Evolutionary conservation across 2,113 vertebrate genomes (phyloP), one percentile per base, ranked within the genome.

Genomic region (Eonycteris spelaea): DNA sequence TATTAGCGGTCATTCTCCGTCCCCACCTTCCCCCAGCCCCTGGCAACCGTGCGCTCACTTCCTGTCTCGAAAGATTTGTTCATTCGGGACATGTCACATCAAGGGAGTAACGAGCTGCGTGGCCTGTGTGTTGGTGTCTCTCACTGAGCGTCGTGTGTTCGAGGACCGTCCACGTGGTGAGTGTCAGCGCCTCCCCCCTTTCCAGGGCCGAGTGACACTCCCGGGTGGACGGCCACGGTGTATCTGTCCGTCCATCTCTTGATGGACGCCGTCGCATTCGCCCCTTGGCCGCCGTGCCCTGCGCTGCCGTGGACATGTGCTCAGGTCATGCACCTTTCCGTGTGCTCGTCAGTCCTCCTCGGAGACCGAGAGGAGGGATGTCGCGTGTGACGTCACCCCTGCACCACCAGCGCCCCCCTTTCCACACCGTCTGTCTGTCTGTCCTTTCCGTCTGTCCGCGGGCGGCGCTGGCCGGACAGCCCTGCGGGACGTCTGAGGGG

Each of bases 341-440:
- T 45, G 63, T 10, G 53, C 15, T n/a, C n/a, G n/a, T 59, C 33
- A 30, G 53, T 26, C 38, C 53, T 70, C 63, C 53, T 15, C 14
- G 30, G 61, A 67, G 43, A 26, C 35, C 11, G 45, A 57, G 48
- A 55, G 21, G 45, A 15, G 51, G 33, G 38, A 0, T 6, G 6
- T 40, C 4, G 24, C 4, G 4, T 18, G 1, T 51, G 1, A 11
- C 43, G n/a, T 63, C 14, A 9, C 3, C 3, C 61, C 51, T 6
- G 53, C 16, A 2, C 35, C 4, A 6, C 68, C 14, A 0, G 2
- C 8, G 10, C 73, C n/a, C 24, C n/a, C 24, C 21, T 22, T 18
- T 2, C 35, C 28, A 1, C 3, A 2, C 59, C 30, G 0, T 35
- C 14, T 48, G 61, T 40, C 12, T 53, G 16, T 65, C 22, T 10